Conservation (phyloP, 2,113 vertebrate species). For the Andinoacara biseriatus region DNA sequence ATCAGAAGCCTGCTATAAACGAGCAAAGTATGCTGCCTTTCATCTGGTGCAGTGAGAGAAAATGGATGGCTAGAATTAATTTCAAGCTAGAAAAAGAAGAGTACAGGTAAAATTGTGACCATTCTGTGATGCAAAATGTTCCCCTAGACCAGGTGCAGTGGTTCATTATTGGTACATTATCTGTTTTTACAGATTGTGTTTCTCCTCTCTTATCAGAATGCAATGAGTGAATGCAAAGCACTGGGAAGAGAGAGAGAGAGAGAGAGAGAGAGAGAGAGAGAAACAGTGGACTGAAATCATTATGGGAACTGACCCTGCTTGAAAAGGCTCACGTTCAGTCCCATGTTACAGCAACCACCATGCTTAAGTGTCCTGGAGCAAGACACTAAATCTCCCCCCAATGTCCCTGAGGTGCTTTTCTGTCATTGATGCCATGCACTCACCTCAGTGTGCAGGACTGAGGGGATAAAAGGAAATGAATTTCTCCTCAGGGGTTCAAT, state of each 20-base stretch:
- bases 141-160: not conserved
- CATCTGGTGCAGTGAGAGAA: constrained; percentile 15
- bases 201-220: not conserved
- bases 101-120: not conserved
- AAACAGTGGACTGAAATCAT: constrained; percentile 22
- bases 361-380: constrained; percentile 46
- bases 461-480: constrained; percentile 40
- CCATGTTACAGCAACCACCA: constrained; percentile 17
- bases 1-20: constrained; percentile 17
- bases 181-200: constrained; percentile 10
- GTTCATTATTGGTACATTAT: constrained; percentile 16
- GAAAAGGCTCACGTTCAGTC: constrained; percentile 22
- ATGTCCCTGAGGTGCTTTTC: constrained; percentile 31
- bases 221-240: not conserved
- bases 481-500: constrained; percentile 53
- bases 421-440: constrained; percentile 24
- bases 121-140: not conserved
- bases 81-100: constrained; percentile 28
- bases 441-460: constrained; percentile 25
- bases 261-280: not conserved
- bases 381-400: constrained; percentile 36
- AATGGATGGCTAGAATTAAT: constrained; percentile 20
- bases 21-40: constrained; percentile 25
- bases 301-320: constrained; percentile 39
- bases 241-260: not conserved